These are phyloP conservation scores for Girardia tigrina DNA, from an alignment of 2,888 invertebrate species.

Conservation along the genomic window DNA sequence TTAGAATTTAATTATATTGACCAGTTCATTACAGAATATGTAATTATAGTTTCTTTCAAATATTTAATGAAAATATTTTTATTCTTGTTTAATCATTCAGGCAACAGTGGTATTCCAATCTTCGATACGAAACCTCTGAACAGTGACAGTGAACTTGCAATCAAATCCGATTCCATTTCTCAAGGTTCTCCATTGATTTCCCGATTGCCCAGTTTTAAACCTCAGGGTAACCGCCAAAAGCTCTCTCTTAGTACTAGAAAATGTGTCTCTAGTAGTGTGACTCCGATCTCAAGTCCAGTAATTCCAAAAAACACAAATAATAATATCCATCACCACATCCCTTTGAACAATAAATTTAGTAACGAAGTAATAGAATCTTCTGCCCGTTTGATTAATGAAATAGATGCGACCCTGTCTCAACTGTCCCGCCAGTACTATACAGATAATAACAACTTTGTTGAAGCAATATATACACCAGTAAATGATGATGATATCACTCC, in stretches of 20 bases:
- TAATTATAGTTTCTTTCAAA: too few relatives aligned
- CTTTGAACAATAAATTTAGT: not conserved
- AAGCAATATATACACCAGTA: not conserved
- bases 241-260: not conserved
- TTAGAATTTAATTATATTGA: too few relatives aligned
- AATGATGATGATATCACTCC: not conserved
- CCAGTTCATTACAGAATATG: too few relatives aligned
- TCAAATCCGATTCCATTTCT: not conserved
- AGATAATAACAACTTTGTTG: not conserved
- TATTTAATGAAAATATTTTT: too few relatives aligned
- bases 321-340: not conserved
- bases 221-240: not conserved
- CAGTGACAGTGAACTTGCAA: not conserved
- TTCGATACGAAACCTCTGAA: not conserved
- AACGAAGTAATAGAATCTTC: not conserved
- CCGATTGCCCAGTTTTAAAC: not conserved
- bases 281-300: not conserved
- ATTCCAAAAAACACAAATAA: not conserved
- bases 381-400: not conserved
- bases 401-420: not conserved
- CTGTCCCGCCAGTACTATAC: not conserved
- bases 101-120: not conserved
- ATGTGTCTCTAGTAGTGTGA: not conserved
- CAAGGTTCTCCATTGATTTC: not conserved
- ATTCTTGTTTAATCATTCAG: too few relatives aligned